Conservation (phyloP, 2,888 invertebrate species). For the Copidosoma aretas region DNA sequence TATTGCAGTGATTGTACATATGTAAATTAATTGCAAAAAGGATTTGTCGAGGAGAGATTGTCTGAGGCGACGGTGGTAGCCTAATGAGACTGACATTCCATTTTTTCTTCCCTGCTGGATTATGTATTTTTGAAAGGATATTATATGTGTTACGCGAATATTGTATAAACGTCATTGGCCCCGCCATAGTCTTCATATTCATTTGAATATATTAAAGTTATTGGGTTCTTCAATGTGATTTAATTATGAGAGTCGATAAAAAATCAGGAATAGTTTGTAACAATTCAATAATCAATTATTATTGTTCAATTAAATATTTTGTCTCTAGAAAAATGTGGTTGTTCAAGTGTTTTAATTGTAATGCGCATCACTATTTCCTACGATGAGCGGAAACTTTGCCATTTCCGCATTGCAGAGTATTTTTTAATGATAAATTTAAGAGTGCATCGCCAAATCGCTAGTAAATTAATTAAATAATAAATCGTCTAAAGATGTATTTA, state of each 20-base stretch:
- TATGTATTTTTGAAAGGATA: too few relatives aligned
- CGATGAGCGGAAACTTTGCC: too few relatives aligned
- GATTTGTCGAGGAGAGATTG: slow-evolving; percentile 29
- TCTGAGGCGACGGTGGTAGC: slow-evolving; percentile 35
- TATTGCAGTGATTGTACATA: slow-evolving; percentile 41
- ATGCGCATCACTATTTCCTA: too few relatives aligned
- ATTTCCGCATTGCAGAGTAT: too few relatives aligned
- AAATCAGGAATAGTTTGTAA: slow-evolving; percentile 12
- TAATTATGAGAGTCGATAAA: slow-evolving; percentile 6
- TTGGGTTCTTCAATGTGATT: slow-evolving; percentile 8
- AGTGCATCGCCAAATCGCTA: too few relatives aligned
- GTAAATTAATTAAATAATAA: too few relatives aligned
- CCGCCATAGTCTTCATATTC: slow-evolving; percentile 35
- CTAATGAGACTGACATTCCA: slow-evolving; percentile 42
- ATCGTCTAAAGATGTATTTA: too few relatives aligned
- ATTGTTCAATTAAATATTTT: slow-evolving; percentile 14
- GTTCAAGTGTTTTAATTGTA: neutral
- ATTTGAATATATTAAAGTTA: slow-evolving; percentile 19
- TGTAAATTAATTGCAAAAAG: slow-evolving; percentile 36
- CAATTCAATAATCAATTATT: slow-evolving; percentile 25
- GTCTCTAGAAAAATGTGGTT: neutral
- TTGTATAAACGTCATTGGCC: slow-evolving; percentile 25
- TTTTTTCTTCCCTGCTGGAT: slow-evolving; percentile 14
- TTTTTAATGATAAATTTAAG: too few relatives aligned
- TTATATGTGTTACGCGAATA: neutral